Evolutionary conservation across 2,888 invertebrate genomes (phyloP).

Genomic region (Caenorhabditis angaria): DNA sequence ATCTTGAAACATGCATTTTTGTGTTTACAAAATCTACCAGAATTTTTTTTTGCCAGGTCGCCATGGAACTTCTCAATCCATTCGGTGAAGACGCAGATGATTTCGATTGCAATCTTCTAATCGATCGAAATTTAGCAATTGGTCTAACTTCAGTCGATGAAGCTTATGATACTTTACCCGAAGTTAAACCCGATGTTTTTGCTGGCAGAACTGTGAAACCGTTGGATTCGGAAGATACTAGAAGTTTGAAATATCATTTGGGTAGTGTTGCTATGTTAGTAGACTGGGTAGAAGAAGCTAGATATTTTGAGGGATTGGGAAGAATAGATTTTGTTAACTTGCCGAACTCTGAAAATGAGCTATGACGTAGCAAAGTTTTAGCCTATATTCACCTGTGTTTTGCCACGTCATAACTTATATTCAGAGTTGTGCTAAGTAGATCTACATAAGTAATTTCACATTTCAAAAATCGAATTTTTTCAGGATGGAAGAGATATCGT

Average conservation of each 20-base stretch:
- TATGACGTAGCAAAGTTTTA: too few relatives aligned
- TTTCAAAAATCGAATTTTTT: slow-evolving; percentile 3
- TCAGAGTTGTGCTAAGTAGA: too few relatives aligned
- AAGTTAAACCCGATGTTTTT: slow-evolving; percentile 47
- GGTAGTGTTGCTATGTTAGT: slow-evolving; percentile 33
- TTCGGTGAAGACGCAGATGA: slow-evolving; percentile 55
- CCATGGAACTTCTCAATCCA: slow-evolving; percentile 54
- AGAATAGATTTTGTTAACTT: not conserved
- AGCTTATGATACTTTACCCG: slow-evolving; percentile 46
- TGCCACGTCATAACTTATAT: too few relatives aligned
- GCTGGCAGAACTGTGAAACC: slow-evolving; percentile 33
- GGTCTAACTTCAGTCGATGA: slow-evolving; percentile 44
- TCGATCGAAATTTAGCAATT: slow-evolving; percentile 50
- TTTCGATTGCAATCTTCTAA: slow-evolving; percentile 49
- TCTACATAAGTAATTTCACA: too few relatives aligned
- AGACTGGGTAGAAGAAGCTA: not conserved
- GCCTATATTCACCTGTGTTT: too few relatives aligned
- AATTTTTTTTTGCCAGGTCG: slow-evolving; percentile 17
- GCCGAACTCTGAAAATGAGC: too few relatives aligned
- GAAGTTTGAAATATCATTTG: slow-evolving; percentile 43
- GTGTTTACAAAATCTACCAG: too few relatives aligned
- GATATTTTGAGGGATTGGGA: too few relatives aligned
- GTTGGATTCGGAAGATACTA: slow-evolving; percentile 40
- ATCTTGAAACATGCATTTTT: too few relatives aligned
- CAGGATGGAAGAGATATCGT: slow-evolving; percentile 44